Evolutionary conservation across 2,888 invertebrate species (phyloP).

Genomic region (Drosophila koepferae): DNA sequence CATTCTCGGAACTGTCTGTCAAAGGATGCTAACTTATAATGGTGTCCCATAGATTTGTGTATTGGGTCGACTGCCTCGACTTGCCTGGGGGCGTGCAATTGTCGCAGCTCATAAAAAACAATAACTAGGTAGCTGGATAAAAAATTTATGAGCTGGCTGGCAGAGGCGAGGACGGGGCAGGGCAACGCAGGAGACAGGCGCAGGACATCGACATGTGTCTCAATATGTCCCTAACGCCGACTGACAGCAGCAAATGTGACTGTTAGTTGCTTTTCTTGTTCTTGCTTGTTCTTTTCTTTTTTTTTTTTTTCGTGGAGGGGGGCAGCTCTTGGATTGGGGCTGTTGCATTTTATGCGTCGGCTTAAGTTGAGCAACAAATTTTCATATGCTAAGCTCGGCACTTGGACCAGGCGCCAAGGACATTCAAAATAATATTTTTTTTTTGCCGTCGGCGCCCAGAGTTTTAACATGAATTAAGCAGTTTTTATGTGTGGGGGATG

Average conservation of each 20-base stretch:
- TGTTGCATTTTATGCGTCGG: slow-evolving; percentile 67
- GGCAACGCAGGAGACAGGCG: not conserved
- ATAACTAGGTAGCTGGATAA: slow-evolving; percentile 66
- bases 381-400: slow-evolving; percentile 49
- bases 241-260: slow-evolving; percentile 60
- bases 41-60: slow-evolving; percentile 44
- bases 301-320: not conserved
- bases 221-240: slow-evolving; percentile 52
- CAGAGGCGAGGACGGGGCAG: not conserved
- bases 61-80: not conserved
- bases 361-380: slow-evolving; percentile 69
- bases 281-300: not conserved
- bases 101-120: slow-evolving; percentile 81
- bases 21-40: slow-evolving; percentile 61
- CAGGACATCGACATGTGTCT: slow-evolving; percentile 70
- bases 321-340: slow-evolving; percentile 11
- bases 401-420: slow-evolving; percentile 5
- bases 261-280: slow-evolving; percentile 21
- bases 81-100: slow-evolving; percentile 56
- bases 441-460: not conserved
- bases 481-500: slow-evolving; percentile 55
- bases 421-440: slow-evolving; percentile 66
- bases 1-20: slow-evolving; percentile 47
- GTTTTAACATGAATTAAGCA: slow-evolving; percentile 68
- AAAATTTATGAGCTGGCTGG: slow-evolving; percentile 74